Conservation (phyloP, 2,888 invertebrate genomes). For the Poecilobothrus nobilitatus region DNA sequence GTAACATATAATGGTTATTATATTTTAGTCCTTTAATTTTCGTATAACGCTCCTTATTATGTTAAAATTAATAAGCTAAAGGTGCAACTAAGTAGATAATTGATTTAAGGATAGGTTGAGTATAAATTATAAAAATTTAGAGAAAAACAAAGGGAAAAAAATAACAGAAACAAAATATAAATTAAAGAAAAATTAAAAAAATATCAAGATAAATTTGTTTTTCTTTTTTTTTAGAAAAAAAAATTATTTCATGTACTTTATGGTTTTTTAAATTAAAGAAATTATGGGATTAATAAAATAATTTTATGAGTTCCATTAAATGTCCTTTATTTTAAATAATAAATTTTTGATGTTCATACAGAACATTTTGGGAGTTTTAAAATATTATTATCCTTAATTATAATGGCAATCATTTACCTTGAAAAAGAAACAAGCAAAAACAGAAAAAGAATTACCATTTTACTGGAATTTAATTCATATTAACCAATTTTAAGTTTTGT, state of each 20-base stretch:
- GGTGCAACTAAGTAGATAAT: conserved; percentile 6
- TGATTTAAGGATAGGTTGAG: conserved; percentile 16
- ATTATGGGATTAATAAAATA: too few species aligned
- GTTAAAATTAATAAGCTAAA: neutral
- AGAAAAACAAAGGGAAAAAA: conserved; percentile 14
- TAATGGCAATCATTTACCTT: too few species aligned
- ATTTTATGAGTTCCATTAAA: too few species aligned
- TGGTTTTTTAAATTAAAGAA: neutral
- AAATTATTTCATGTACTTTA: conserved; percentile 14
- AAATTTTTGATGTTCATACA: too few species aligned
- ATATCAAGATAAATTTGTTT: too few species aligned
- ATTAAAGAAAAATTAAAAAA: conserved; percentile 19
- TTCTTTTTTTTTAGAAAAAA: conserved; percentile 15
- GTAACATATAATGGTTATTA: neutral
- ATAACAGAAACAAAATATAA: conserved; percentile 19
- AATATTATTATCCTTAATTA: too few species aligned
- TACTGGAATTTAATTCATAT: too few species aligned
- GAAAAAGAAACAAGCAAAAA: too few species aligned
- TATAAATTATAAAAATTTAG: conserved; percentile 20
- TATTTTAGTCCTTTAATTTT: neutral
- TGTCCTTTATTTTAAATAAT: too few species aligned
- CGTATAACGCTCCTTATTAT: neutral
- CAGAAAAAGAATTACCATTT: too few species aligned
- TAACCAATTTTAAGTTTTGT: too few species aligned
- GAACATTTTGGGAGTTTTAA: too few species aligned